Percentiles rank a stretch among this genome's conserved stretches.
phyloP scores from a whole-genome alignment of 2,113 vertebrate species.

The Pygoscelis adeliae region DNA sequence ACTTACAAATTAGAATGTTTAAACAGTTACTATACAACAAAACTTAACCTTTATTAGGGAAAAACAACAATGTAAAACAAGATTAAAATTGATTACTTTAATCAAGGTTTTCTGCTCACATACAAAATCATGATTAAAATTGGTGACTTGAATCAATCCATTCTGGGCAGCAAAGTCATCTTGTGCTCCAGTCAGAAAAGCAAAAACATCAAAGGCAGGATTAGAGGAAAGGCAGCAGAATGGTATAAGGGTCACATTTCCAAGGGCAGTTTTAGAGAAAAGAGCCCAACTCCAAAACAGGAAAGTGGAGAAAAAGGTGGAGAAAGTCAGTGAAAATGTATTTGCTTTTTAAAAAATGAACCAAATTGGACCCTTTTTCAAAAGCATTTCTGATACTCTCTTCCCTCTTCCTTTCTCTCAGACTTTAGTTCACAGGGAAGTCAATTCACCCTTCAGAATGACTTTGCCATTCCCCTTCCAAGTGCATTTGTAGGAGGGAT shows the following conservation, averaged over 20 bases:
- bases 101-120: conserved; percentile 50
- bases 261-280: neutral
- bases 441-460: neutral
- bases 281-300: neutral
- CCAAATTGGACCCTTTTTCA: neutral
- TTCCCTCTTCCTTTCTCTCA: neutral
- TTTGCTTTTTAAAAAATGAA: neutral
- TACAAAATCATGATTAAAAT: conserved; percentile 30
- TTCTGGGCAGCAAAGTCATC: conserved; percentile 26
- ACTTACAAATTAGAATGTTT: neutral
- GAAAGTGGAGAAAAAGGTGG: neutral
- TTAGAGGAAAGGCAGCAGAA: conserved; percentile 18
- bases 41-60: conserved; percentile 2
- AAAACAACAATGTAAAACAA: conserved; percentile 52
- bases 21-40: conserved; percentile 1
- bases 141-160: conserved; percentile 39
- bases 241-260: neutral
- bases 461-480: neutral
- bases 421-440: neutral
- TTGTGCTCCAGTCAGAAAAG: neutral
- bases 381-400: neutral
- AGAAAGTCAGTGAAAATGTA: conserved; percentile 1
- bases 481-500: neutral
- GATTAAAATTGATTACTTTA: conserved; percentile 55
- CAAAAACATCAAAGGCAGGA: conserved; percentile 42